Evolutionary conservation across 2,888 invertebrate genomes (phyloP).

Genomic region (Trileptium ribeirensis): DNA sequence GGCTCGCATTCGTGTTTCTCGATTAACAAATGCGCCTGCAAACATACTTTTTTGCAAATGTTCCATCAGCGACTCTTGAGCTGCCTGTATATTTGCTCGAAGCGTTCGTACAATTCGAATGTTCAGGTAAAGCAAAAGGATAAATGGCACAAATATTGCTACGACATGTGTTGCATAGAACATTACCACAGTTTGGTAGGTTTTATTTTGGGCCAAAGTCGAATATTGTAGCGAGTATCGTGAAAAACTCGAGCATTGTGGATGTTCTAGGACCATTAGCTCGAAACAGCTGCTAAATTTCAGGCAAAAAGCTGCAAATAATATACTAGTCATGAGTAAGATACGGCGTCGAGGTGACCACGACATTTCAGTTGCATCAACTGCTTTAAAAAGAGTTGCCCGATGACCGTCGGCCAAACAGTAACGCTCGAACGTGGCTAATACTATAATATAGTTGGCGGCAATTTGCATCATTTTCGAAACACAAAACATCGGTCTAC

Average conservation of each 20-base stretch:
- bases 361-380: neutral
- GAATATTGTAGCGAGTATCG: neutral
- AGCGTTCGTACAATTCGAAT: neutral
- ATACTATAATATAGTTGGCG: conserved; percentile 40
- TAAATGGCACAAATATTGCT: neutral
- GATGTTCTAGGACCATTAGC: neutral
- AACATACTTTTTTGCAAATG: neutral
- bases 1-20: neutral
- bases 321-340: neutral
- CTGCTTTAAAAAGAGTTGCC: neutral
- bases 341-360: neutral
- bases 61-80: neutral
- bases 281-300: neutral
- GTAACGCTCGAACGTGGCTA: conserved; percentile 41
- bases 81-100: neutral
- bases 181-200: neutral
- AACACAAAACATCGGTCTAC: conserved; percentile 39
- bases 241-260: neutral
- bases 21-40: neutral
- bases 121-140: neutral
- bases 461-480: conserved; percentile 40
- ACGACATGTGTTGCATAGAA: neutral
- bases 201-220: neutral
- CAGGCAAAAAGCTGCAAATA: neutral
- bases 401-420: neutral